phyloP scores from a whole-genome alignment of 2,113 vertebrate species.

The Pollachius pollachius region DNA sequence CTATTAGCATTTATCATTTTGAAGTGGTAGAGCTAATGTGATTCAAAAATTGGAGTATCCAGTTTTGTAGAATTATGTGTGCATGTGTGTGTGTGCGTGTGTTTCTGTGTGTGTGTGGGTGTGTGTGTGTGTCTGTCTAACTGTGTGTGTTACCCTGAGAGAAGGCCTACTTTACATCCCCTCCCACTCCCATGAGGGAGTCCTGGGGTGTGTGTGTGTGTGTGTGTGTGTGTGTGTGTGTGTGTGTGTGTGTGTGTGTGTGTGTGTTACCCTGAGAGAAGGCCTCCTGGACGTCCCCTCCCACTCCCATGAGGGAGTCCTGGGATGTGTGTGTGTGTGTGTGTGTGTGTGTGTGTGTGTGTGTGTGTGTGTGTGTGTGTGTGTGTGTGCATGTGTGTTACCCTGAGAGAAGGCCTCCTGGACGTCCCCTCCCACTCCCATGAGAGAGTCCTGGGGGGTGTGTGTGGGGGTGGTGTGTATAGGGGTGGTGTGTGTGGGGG shows the following conservation, averaged over 20 bases:
- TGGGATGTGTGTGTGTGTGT: too few species aligned
- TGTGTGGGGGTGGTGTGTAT: too few species aligned
- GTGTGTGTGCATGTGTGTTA: slow-evolving; percentile 51
- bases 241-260: neutral
- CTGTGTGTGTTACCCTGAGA: slow-evolving; percentile 82
- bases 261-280: slow-evolving; percentile 87
- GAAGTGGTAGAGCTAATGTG: too few species aligned
- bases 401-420: slow-evolving; percentile 97
- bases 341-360: too few species aligned
- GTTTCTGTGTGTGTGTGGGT: too few species aligned
- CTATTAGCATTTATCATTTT: neutral
- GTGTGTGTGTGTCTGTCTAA: neutral
- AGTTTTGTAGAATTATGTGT: neutral
- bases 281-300: slow-evolving; percentile 96
- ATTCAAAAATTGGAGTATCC: neutral
- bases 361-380: neutral
- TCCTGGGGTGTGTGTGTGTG: slow-evolving; percentile 80
- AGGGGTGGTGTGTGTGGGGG: slow-evolving; percentile 79
- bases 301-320: slow-evolving; percentile 96
- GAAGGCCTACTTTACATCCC: slow-evolving; percentile 97
- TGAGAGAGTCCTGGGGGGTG: slow-evolving; percentile 88
- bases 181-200: slow-evolving; percentile 94
- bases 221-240: neutral
- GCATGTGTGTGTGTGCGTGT: slow-evolving; percentile 27
- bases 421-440: slow-evolving; percentile 94